Percentiles rank a stretch among this genome's conserved stretches.
phyloP scores from a whole-genome alignment of 1,140 invertebrate species.

The Drosophila prosaltans region DNA sequence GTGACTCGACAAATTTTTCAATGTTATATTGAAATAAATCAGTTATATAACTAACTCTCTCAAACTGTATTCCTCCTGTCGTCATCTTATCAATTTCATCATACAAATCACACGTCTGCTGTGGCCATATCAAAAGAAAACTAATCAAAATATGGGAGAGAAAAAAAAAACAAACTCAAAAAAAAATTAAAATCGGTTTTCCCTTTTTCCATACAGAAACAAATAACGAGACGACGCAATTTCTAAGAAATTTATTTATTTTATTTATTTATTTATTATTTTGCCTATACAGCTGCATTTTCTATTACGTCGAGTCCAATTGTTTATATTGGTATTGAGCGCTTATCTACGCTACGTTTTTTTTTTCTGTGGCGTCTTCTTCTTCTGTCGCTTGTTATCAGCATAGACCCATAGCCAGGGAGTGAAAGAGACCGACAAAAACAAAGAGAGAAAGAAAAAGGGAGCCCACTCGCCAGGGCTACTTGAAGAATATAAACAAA shows the following conservation, averaged over 20 bases:
- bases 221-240: background rate
- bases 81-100: conserved; percentile 5
- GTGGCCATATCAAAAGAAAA: background rate
- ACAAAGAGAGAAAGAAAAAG: conserved; percentile 1
- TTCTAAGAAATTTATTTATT: conserved; percentile 20
- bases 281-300: conserved; percentile 20
- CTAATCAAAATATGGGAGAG: background rate
- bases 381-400: conserved; percentile 48
- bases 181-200: background rate
- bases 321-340: conserved; percentile 25
- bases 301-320: conserved; percentile 3
- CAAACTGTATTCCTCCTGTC: background rate
- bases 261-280: conserved; percentile 30
- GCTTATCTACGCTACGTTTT: conserved; percentile 68
- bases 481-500: conserved; percentile 21
- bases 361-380: conserved; percentile 47
- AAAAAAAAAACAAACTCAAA: too few species aligned
- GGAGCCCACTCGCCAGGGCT: conserved; percentile 2
- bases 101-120: background rate
- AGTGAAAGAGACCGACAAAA: background rate
- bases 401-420: conserved; percentile 13
- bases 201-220: background rate
- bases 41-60: background rate
- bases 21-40: background rate
- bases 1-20: too few species aligned